Base-by-base conservation (phyloP, 1,140 invertebrate species). In the Samia ricini region DNA sequence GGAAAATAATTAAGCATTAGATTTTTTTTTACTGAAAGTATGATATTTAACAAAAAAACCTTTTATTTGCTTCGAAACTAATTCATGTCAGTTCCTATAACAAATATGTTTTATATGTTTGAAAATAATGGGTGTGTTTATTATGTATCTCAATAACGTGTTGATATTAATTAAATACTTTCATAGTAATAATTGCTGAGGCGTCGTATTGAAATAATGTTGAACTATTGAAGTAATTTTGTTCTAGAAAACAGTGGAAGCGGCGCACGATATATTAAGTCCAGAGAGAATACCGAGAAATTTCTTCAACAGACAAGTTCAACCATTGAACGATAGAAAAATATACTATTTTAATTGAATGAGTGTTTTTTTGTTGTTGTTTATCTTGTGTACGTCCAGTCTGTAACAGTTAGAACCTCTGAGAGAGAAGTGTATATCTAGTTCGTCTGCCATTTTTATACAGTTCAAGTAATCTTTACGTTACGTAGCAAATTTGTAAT, bases 291-390 rank as follows among this genome's bases (percentile, higher is more conserved):
- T 68, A 7, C 61, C 64, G 12, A 61, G 58, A 26, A 56, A 59
- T 7, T 23, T 56, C 1, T 49, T 64, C 3, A 33, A 60, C 5
- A 61, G 81, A 5, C 42, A 63, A n/a, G 26, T 64, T 2, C 81
- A 81, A 23, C 69, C 78, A 0, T 58, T 82, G 6, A 84, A 84
- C 24, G 79, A 84, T 54, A 79, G 81, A 33, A 82, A 73, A 62
- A 63, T 79, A 24, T 82, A 68, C 33, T 69, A 71, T 49, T 81
- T 82, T 36, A 60, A 71, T 49, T 70, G 70, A 66, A 24, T 29
- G 3, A 42, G 4, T 15, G 7, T 15, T 42, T 42, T 36, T 42
- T 42, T n/a, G n/a, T n/a, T n/a, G n/a, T n/a, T n/a, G n/a, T n/a
- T 42, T 42, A 42, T 12, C 15, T 42, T 10, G 26, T 10, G 26